Base-by-base conservation (phyloP, 53 echinoderm and acorn worm genomes). In the Echinarachnius parma region DNA sequence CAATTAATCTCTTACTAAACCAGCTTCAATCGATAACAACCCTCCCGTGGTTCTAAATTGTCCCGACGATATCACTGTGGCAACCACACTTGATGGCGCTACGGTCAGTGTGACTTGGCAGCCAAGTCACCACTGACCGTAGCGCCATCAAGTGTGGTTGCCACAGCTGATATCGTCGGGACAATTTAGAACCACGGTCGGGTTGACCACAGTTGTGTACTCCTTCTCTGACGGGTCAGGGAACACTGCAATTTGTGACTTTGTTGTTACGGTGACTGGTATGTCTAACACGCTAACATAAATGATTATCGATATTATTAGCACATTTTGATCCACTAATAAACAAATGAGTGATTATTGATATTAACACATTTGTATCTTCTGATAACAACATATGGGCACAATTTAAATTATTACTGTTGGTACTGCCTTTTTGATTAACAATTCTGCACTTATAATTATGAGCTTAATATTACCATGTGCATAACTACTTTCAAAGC, bases 201-300 rank as follows among this genome's bases (percentile, higher is more conserved):
- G 89, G 20, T 36, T 25, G 31, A 84, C 84, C 16, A 11, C 30
- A 4, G 78, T 89, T 24, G 54, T 67, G 14, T 84, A 85, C 74
- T 77, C 72, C 47, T 84, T 81, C 50, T 67, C 47, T 33, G 85
- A 85, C 66, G 37, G 22, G 15, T 42, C 76, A 15, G 85, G 85
- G 39, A 85, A 85, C 46, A 3, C 37, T 21, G 77, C 69, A 28
- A n/a, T 37, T 3, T 89, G 89, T 58, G 3, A 57, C 7, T 70
- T 70, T 16, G 31, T 11, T 54, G 54, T 70, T 9, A 70, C 55
- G 22, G 70, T 67, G 2, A 50, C 42, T 46, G 28, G 20, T 37
- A 21, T 50, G 52, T 50, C 42, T 39, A n/a, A n/a, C n/a, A n/a
- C n/a, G n/a, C n/a, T n/a, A n/a, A n/a, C n/a, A n/a, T n/a, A n/a